Percentiles rank a stretch among this genome's conserved stretches.
Conservation (phyloP, 2,113 vertebrate genomes). For the Eonycteris spelaea region DNA sequence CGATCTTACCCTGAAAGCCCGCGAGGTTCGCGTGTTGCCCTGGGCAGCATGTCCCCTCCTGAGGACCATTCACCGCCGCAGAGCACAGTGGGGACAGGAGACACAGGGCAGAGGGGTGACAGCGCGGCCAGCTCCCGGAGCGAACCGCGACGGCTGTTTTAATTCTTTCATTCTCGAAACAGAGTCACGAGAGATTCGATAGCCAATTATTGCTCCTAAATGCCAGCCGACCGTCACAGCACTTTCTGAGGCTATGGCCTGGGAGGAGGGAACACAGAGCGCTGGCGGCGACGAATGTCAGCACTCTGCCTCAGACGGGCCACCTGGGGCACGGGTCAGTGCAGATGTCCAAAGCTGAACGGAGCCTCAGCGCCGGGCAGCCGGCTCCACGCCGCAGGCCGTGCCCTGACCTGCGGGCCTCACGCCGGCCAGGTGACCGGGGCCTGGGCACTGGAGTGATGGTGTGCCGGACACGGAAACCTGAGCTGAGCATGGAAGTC, state of each 20-base stretch:
- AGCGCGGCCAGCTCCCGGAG: neutral
- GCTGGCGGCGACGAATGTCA: rapidly evolving
- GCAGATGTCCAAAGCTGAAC: rapidly evolving
- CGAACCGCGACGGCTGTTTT: neutral
- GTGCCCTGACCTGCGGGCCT: rapidly evolving
- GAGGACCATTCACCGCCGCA: slow-evolving; percentile 54
- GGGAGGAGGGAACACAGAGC: neutral
- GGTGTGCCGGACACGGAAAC: no score
- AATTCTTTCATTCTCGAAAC: slow-evolving; percentile 51
- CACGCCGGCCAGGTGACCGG: no score
- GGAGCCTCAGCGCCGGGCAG: rapidly evolving
- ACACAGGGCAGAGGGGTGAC: slow-evolving; percentile 44
- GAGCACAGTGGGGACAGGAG: slow-evolving; percentile 30
- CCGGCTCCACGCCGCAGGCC: neutral
- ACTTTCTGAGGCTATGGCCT: neutral
- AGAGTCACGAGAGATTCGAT: slow-evolving; percentile 25
- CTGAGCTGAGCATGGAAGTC: no score
- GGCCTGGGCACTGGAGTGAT: no score
- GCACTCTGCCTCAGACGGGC: rapidly evolving
- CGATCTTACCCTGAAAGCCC: neutral
- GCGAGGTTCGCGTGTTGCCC: slow-evolving; percentile 47
- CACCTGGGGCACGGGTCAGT: rapidly evolving
- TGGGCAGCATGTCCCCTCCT: neutral
- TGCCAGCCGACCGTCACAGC: neutral
- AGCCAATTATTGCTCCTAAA: slow-evolving; percentile 48